Base-by-base conservation (phyloP, 2,797 vertebrate species). In the Onychomys arenicola region DNA sequence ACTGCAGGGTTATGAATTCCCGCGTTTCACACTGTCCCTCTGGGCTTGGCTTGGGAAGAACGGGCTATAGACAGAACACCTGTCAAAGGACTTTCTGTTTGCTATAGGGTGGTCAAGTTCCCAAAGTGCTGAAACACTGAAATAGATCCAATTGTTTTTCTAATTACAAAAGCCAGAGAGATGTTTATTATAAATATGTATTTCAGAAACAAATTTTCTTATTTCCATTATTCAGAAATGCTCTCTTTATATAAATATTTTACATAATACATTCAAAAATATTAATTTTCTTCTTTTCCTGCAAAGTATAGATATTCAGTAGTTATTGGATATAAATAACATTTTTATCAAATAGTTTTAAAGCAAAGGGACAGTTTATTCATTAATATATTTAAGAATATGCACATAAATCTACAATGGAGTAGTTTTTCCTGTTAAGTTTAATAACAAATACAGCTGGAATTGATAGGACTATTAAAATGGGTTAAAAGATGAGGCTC, bases 341-440 rank as follows among this genome's bases (percentile, higher is more conserved):
- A 69, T 78, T 90, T 49, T 49, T 40, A 57, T 43, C 19, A 91
- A 80, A 25, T 49, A 80, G 1, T 69, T 80, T 37, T 27, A 59
- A 90, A 87, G 63, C 43, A 40, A 90, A 14, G 8, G 4, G 82
- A 37, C 14, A 55, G 52, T 55, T 71, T 67, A 52, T 46, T 73
- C 40, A 82, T 73, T 12, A 94, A 91, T 34, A 83, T 40, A 90
- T 57, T 92, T 96, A 13, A 76, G 89, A 69, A 73, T 85, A 82
- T 40, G 12, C 27, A 55, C 8, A 85, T 14, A 83, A 67, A 57
- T 84, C 3, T 89, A 12, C 27, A 73, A 23, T 52, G 29, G 13
- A 81, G 14, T 73, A 40, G 37, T 43, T 43, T 78, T 93, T 73
- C 37, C 37, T 25, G 69, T 55, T 65, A 12, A 61, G 49, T 88